Base-by-base conservation (phyloP, 1,140 invertebrate genomes). In the Apis cerana region DNA sequence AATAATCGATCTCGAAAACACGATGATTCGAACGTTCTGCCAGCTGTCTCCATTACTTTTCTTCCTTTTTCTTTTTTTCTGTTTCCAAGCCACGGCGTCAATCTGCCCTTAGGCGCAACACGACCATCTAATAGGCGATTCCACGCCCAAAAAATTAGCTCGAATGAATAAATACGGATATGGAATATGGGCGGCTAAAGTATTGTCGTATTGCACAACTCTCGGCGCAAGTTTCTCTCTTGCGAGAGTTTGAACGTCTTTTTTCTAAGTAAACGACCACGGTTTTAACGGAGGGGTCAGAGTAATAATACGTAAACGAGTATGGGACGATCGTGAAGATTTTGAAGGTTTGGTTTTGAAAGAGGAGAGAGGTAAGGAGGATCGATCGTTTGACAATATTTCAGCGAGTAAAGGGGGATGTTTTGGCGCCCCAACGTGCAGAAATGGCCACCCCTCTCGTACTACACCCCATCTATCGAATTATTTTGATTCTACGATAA, bases 401-500 rank as follows among this genome's bases (percentile, higher is more conserved):
- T 81, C 71, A 17, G 7, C 86, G 23, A 33, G 50, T 48, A 70
- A 67, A 78, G 83, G 77, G 58, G 71, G 87, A 91, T 90, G 87
- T 89, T 92, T 90, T 92, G 78, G 87, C 87, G 88, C 87, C 86
- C 87, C 70, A 85, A 72, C 83, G 83, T 52, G 79, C 78, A 79
- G 82, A 81, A 82, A 88, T 75, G 65, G 84, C 88, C 88, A 87
- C 84, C 91, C 88, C 89, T 90, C 89, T 86, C 89, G 85, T 89
- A 91, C 88, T 87, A 88, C 85, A 87, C 90, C 92, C 91, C 81
- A 89, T 89, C 90, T 89, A 91, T 93, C 92, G 93, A 94, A 93
- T 93, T 93, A 94, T 94, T 93, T 92, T 93, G 92, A 93, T 93
- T 94, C 92, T 90, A 82, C 88, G 93, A 93, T 93, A 93, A 93